A percentile compares a stretch with the other conserved stretches of the same genome.
These are phyloP conservation scores for Scytalopus superciliaris DNA, from an alignment of 2,113 vertebrate genomes.

Conservation along the genomic window DNA sequence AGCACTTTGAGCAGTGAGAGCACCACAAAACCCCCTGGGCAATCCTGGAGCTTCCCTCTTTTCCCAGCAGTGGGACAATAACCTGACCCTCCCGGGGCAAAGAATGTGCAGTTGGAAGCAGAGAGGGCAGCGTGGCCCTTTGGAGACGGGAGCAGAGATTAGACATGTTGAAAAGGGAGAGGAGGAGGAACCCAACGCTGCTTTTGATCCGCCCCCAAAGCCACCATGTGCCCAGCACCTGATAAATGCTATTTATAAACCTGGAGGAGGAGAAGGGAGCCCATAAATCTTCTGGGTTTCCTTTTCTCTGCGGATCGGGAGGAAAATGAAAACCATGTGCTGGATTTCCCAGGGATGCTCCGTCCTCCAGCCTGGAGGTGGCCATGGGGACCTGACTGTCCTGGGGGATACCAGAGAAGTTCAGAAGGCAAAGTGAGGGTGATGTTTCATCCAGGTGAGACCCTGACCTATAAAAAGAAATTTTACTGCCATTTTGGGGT, in stretches of 20 bases:
- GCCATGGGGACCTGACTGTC: not conserved
- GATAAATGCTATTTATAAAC: slow-evolving; percentile 75
- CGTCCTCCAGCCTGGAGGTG: not conserved
- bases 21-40: rapidly evolving
- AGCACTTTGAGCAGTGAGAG: not conserved
- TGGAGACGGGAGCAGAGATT: slow-evolving; percentile 72
- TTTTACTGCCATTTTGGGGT: not conserved
- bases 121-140: slow-evolving; percentile 37
- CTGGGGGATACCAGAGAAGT: rapidly evolving
- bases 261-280: slow-evolving; percentile 42
- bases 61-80: rapidly evolving
- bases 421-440: not conserved
- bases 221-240: slow-evolving; percentile 81
- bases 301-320: slow-evolving; percentile 57
- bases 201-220: slow-evolving; percentile 74
- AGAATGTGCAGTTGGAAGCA: slow-evolving; percentile 35
- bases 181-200: slow-evolving; percentile 61
- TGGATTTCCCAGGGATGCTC: not conserved
- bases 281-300: slow-evolving; percentile 80
- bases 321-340: slow-evolving; percentile 77
- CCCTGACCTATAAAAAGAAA: not conserved
- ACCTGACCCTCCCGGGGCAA: not conserved
- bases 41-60: not conserved
- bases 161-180: slow-evolving; percentile 75
- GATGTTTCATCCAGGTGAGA: not conserved